Conservation (phyloP, 2,888 invertebrate species). For the Mongoloraphidia duomilia region DNA sequence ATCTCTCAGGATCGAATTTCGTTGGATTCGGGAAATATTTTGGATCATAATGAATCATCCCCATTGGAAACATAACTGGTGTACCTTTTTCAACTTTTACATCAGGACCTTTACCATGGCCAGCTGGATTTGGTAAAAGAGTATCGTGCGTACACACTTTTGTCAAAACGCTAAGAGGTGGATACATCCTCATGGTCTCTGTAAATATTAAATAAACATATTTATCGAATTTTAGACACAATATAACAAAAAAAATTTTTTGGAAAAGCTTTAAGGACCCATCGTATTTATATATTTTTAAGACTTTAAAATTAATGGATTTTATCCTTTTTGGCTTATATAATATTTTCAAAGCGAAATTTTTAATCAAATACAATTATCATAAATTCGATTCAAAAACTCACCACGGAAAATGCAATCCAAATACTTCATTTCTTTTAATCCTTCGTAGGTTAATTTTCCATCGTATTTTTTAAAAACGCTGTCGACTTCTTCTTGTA, state of each 20-base stretch:
- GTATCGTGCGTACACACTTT: background rate
- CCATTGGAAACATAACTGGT: background rate
- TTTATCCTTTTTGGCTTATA: no score
- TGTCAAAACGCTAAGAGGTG: background rate
- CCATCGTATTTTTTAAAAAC: slow-evolving; percentile 14
- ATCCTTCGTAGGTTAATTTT: slow-evolving; percentile 19
- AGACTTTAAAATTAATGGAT: no score
- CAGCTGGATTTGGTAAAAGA: background rate
- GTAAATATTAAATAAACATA: background rate
- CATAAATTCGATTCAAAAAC: no score
- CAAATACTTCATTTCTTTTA: slow-evolving; percentile 22
- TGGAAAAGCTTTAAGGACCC: no score
- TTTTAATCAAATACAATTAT: background rate
- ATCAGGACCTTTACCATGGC: background rate
- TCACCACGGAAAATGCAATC: slow-evolving; percentile 6
- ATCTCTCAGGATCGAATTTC: slow-evolving; percentile 1
- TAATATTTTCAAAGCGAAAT: background rate
- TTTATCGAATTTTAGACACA: no score
- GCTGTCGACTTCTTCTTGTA: slow-evolving; percentile 20
- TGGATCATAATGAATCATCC: background rate
- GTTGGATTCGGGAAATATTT: background rate
- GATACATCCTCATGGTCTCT: background rate
- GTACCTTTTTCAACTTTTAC: background rate
- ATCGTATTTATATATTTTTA: no score
- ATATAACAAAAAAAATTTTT: no score